Conservation (phyloP, 1,140 invertebrate genomes). For the Sipha flava region DNA sequence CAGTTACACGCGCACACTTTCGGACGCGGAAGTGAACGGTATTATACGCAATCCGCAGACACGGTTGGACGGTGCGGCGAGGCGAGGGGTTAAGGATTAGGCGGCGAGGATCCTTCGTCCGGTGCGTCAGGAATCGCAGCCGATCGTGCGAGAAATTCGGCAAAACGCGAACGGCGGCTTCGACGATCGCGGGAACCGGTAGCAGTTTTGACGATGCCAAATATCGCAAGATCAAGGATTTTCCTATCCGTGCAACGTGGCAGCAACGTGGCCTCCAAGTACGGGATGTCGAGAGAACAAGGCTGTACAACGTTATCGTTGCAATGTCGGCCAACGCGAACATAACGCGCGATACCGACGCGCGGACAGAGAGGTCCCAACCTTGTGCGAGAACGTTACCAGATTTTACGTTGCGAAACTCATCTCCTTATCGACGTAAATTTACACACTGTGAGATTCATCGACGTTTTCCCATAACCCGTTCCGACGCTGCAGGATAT, state of each 20-base stretch:
- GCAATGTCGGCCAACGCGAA: too few species aligned
- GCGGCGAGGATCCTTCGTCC: not conserved
- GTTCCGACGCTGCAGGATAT: too few species aligned
- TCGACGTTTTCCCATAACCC: too few species aligned
- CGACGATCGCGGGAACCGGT: not conserved
- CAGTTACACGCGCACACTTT: not conserved
- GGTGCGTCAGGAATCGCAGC: not conserved
- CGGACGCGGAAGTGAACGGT: not conserved
- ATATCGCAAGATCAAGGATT: slow-evolving; percentile 29
- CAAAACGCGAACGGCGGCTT: too few species aligned
- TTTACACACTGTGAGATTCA: too few species aligned
- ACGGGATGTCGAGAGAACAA: not conserved
- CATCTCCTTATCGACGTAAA: not conserved
- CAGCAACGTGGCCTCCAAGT: not conserved
- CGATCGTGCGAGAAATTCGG: not conserved
- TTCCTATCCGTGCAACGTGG: not conserved
- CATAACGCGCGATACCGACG: not conserved
- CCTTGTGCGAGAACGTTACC: not conserved
- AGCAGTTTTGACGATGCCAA: not conserved
- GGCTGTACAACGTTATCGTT: too few species aligned
- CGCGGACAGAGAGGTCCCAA: not conserved
- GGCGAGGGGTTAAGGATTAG: not conserved
- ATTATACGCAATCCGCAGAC: not conserved
- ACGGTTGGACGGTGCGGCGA: not conserved
- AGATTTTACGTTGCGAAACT: not conserved